A percentile compares a stretch with the other conserved stretches of the same genome.
phyloP scores from a whole-genome alignment of 2,797 vertebrate species.

The Darevskia mixta region DNA sequence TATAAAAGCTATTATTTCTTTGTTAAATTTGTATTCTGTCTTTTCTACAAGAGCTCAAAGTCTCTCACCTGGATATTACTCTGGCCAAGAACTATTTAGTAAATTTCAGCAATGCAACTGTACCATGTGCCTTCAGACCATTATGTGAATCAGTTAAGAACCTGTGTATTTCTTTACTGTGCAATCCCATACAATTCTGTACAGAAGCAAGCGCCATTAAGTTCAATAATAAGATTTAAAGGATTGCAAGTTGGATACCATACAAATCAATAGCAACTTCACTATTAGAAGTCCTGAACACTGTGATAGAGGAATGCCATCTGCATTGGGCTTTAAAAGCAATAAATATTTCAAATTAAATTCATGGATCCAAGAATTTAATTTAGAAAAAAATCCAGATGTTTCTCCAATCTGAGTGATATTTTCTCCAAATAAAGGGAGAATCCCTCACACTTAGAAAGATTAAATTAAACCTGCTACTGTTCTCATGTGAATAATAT shows the following conservation, averaged over 20 bases:
- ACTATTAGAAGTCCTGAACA: not conserved
- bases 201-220: no score
- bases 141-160: not conserved
- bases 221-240: not conserved
- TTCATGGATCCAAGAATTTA: not conserved
- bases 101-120: not conserved
- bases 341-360: constrained; percentile 1
- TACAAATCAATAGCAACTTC: constrained; percentile 5
- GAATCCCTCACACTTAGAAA: not conserved
- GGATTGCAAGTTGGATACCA: not conserved
- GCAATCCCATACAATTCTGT: no score
- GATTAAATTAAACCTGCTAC: not conserved
- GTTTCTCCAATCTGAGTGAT: not conserved
- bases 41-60: not conserved
- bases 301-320: not conserved
- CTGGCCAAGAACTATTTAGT: not conserved
- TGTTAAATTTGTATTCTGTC: not conserved
- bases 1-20: not conserved
- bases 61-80: not conserved
- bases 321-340: constrained; percentile 12
- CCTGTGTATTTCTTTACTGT: not conserved
- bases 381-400: constrained; percentile 18
- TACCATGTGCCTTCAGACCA: not conserved
- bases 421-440: not conserved
- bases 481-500: not conserved